Percentiles rank a stretch among this genome's conserved stretches.
Conservation (phyloP, 1,140 invertebrate genomes). For the Bombus ignitus region DNA sequence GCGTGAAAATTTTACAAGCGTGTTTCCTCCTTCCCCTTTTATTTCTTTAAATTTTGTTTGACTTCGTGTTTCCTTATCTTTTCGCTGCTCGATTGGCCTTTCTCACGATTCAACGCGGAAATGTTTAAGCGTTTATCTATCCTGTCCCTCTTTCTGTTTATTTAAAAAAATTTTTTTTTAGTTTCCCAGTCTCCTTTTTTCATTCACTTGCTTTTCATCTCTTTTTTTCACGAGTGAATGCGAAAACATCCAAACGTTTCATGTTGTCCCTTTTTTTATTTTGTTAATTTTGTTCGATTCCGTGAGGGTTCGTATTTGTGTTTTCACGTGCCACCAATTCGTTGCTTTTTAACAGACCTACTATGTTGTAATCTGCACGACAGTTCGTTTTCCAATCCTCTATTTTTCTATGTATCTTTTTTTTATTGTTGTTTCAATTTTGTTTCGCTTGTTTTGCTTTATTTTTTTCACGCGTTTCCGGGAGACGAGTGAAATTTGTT, state of each 20-base stretch:
- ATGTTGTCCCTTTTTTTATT: background rate
- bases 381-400: background rate
- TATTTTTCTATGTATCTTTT: background rate
- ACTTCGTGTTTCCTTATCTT: too few relatives aligned
- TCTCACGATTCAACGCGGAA: background rate
- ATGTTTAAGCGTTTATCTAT: background rate
- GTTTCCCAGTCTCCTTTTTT: too few relatives aligned
- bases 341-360: background rate
- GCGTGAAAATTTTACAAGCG: too few relatives aligned
- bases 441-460: background rate
- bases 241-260: too few relatives aligned
- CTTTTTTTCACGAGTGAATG: too few relatives aligned
- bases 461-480: background rate
- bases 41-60: too few relatives aligned
- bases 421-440: background rate
- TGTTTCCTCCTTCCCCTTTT: too few relatives aligned
- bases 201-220: too few relatives aligned
- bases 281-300: background rate
- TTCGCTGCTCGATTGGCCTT: too few relatives aligned
- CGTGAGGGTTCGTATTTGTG: background rate
- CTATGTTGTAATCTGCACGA: background rate
- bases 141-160: background rate
- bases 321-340: background rate
- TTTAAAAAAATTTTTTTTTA: background rate
- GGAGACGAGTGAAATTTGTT: conserved; percentile 14